Conservation (phyloP, 2,113 vertebrate species). For the Meriones unguiculatus region DNA sequence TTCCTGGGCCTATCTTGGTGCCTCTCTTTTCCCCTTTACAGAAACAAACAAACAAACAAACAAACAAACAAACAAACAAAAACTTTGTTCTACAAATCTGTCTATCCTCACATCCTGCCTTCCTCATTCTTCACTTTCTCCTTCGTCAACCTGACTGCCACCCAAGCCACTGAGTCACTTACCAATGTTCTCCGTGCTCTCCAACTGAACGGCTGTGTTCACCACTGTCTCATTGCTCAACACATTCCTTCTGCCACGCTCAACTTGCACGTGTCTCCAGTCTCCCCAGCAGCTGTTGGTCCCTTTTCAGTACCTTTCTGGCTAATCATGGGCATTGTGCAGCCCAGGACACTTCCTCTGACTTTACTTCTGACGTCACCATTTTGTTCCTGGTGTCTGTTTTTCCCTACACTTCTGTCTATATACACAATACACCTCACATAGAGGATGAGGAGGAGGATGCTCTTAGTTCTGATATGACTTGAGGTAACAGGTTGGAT, state of each 20-base stretch:
- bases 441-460: background rate
- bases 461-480: no score
- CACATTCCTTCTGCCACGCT: background rate
- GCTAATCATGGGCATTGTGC: background rate
- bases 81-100: background rate
- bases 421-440: background rate
- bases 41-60: background rate
- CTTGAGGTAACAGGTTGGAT: no score
- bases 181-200: background rate
- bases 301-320: background rate
- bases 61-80: background rate
- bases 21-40: background rate
- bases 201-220: background rate
- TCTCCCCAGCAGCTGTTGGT: background rate
- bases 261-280: background rate
- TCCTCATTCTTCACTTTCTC: background rate
- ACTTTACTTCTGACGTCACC: background rate
- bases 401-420: background rate
- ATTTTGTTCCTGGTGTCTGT: background rate
- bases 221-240: background rate
- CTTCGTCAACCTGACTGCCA: no score
- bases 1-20: background rate
- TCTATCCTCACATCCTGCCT: background rate
- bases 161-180: background rate
- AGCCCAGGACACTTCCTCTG: background rate